Evolutionary conservation across 1,140 invertebrate species (phyloP).

Genomic region (Pectinophora gossypiella): DNA sequence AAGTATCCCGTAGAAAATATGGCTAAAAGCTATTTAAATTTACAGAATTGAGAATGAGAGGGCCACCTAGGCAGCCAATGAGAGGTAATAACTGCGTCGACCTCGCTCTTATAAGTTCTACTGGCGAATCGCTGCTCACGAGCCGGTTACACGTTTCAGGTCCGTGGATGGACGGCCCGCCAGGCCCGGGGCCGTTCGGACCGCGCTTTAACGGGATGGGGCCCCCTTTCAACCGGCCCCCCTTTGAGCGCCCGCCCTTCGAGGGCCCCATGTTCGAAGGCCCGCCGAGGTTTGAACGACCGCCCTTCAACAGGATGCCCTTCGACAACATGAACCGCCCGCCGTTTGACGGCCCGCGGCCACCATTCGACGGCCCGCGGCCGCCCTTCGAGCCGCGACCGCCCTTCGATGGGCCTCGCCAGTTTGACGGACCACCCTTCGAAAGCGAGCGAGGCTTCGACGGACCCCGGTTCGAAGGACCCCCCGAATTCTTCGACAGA

Average conservation of each 20-base stretch:
- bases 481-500: slow-evolving; percentile 58
- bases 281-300: slow-evolving; percentile 43
- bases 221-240: slow-evolving; percentile 50
- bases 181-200: slow-evolving; percentile 40
- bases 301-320: slow-evolving; percentile 36
- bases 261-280: slow-evolving; percentile 44
- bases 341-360: slow-evolving; percentile 31
- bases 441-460: slow-evolving; percentile 52
- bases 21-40: slow-evolving; percentile 42
- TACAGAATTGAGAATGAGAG: slow-evolving; percentile 69
- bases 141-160: too few species aligned
- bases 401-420: slow-evolving; percentile 40
- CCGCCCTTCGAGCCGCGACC: slow-evolving; percentile 51
- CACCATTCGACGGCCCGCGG: slow-evolving; percentile 45
- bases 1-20: too few species aligned
- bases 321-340: slow-evolving; percentile 40
- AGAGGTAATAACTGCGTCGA: slow-evolving; percentile 32
- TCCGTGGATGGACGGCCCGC: slow-evolving; percentile 64
- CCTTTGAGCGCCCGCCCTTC: slow-evolving; percentile 47
- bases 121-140: neutral
- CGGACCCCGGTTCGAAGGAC: slow-evolving; percentile 42
- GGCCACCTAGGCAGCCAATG: slow-evolving; percentile 52
- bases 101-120: neutral
- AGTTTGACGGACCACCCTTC: slow-evolving; percentile 38
- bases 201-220: slow-evolving; percentile 49